phyloP scores from a whole-genome alignment of 1,140 invertebrate genomes.

The Ostrea denselamellosa region DNA sequence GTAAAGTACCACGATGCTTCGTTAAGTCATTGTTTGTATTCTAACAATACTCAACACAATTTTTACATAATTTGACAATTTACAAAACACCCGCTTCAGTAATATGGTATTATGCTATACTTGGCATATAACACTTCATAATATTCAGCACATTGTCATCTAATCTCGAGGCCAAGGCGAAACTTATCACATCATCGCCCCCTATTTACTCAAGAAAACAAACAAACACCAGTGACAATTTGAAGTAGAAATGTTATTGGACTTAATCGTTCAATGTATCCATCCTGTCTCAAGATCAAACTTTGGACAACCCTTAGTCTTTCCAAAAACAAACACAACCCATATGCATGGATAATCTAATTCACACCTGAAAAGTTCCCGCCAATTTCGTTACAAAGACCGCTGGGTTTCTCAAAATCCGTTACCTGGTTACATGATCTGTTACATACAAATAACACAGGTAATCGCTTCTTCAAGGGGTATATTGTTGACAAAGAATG shows the following conservation, averaged over 20 bases:
- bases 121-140: neutral
- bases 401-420: neutral
- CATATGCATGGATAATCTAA: constrained; percentile 16
- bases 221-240: constrained; percentile 8
- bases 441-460: constrained; percentile 13
- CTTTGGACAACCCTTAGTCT: constrained; percentile 31
- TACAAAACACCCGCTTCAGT: too few relatives aligned
- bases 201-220: constrained; percentile 20
- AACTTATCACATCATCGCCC: neutral
- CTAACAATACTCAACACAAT: too few relatives aligned
- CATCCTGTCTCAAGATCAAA: neutral
- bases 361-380: constrained; percentile 27
- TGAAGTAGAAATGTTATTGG: constrained; percentile 23
- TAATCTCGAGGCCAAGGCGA: neutral
- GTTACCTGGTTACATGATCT: neutral
- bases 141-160: neutral
- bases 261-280: constrained; percentile 20
- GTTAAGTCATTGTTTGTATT: too few relatives aligned
- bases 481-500: neutral
- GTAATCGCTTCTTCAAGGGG: neutral
- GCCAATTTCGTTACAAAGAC: constrained; percentile 13
- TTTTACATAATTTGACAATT: too few relatives aligned
- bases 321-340: neutral
- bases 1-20: too few relatives aligned
- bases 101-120: too few relatives aligned